Evolutionary conservation across 2,888 invertebrate genomes (phyloP), one percentile per base, ranked within the genome.

Genomic region (Phymatocera aterrima): DNA sequence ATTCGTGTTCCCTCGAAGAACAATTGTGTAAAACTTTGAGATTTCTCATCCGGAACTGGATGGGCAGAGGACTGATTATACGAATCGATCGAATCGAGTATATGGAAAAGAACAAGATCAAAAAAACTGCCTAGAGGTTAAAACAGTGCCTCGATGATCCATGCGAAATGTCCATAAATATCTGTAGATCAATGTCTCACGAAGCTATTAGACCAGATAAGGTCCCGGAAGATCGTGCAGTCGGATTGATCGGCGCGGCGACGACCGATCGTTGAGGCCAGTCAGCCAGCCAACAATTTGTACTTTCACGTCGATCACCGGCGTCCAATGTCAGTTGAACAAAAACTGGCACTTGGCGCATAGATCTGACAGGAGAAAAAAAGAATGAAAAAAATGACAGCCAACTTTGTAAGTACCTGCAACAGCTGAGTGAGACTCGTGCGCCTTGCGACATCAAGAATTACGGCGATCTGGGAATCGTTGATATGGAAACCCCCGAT

Each of bases 271-370:
- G 48, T 15, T 72, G 72, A 72, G 72, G 72, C 72, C 72, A 46
- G 40, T 24, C n/a, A n/a, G n/a, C n/a, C n/a, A n/a, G n/a, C 6
- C 51, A 40, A 21, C 21, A 21, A 28, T 8, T 57, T 57, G 57
- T 57, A 75, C 75, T 75, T 75, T 75, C 75, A 60, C 75, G 40
- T 75, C 75, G 57, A 75, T 75, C 75, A 28, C 54, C 28, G 34
- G 31, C 15, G 60, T 37, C 60, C 75, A 75, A 75, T 75, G 75
- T 75, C 75, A 75, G 60, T 40, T 40, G 37, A 18, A 57, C 40
- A 75, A 75, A 75, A 75, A 75, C 40, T 40, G 75, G 54, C 34
- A 68, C 43, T 68, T 43, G 46, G 43, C 5, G 57, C 28, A 40
- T 15, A 40, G n/a, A 12, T 24, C 18, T 8, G 43, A 18, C 12